phyloP scores from a whole-genome alignment of 1,140 invertebrate genomes.

The Cepaea nemoralis region DNA sequence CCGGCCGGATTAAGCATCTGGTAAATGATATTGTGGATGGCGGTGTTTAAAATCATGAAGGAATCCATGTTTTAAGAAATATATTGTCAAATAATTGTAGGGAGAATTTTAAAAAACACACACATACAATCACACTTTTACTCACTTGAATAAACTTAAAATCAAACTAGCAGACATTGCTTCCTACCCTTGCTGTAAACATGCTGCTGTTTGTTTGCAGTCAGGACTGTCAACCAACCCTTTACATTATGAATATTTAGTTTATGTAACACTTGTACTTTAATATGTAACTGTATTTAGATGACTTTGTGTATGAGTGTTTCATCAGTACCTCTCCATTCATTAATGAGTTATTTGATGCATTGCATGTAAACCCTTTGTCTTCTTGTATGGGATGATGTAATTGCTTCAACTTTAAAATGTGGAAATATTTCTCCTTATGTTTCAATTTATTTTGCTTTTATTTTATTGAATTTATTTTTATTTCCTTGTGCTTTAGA shows the following conservation, averaged over 20 bases:
- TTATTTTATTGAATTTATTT: background rate
- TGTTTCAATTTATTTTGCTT: background rate
- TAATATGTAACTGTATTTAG: background rate
- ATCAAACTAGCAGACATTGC: no score
- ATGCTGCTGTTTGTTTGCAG: no score
- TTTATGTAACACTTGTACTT: background rate
- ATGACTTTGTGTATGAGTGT: background rate
- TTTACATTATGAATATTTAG: background rate
- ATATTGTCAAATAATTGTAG: no score
- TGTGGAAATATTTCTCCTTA: background rate
- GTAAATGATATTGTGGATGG: no score
- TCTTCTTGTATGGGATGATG: background rate
- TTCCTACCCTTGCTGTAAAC: no score
- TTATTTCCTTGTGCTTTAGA: background rate
- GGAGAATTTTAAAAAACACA: no score
- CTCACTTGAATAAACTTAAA: no score
- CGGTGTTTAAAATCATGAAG: no score
- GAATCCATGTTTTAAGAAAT: no score
- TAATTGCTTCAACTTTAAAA: background rate
- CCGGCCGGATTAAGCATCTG: no score
- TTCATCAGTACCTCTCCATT: background rate
- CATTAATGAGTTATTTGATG: background rate
- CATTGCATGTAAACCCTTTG: conserved; percentile 3
- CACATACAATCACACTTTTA: no score
- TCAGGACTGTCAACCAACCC: no score